Base-by-base conservation (phyloP, 2,888 invertebrate species). In the Cistogaster globosa region DNA sequence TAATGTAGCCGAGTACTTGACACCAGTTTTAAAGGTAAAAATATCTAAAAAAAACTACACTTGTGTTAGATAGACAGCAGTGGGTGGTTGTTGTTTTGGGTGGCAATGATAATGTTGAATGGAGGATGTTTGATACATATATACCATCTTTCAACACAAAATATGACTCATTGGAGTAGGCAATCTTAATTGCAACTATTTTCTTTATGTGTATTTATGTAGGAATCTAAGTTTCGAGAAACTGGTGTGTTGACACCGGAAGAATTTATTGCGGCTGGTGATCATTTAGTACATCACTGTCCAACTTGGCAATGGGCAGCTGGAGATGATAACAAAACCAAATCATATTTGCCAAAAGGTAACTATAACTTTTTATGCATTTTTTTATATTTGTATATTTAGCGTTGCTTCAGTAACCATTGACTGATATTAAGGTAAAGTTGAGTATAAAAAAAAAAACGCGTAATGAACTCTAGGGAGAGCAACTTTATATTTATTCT, bases 231-330 rank as follows among this genome's bases (percentile, higher is more conserved):
- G 93, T 99, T 99, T 92, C 96, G 97, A 88, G 99, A 99, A 93
- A 99, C 98, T 16, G 99, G 99, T 45, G 98, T 99, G 3, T 92
- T 99, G 38, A 99, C 99, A n/a, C 99, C 99, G 1, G 99, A 99
- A 92, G 99, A 99, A 94, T 99, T 99, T 94, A 97, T 99, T 5
- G 98, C 97, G 5, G 99, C 99, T 22, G 99, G 99, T 1, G 99
- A 99, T 91, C 99, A 99, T 93, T 93, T 99, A 77, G 99, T 99
- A 0, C 99, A 99, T 93, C 99, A 99, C 91, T 99, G 99, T 91
- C 99, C 99, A 0, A 99, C 99, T 0, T 99, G 99, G 99, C 97
- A 98, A 91, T 99, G 99, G 99, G 96, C 97, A 0, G 89, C 91
- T 0, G 99, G 98, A 0, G 99, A 99, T 92, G 97, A 97, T 88